Evolutionary conservation across 2,888 invertebrate species (phyloP), one percentile per base, ranked within the genome.

Genomic region (Pyrgus malvae): DNA sequence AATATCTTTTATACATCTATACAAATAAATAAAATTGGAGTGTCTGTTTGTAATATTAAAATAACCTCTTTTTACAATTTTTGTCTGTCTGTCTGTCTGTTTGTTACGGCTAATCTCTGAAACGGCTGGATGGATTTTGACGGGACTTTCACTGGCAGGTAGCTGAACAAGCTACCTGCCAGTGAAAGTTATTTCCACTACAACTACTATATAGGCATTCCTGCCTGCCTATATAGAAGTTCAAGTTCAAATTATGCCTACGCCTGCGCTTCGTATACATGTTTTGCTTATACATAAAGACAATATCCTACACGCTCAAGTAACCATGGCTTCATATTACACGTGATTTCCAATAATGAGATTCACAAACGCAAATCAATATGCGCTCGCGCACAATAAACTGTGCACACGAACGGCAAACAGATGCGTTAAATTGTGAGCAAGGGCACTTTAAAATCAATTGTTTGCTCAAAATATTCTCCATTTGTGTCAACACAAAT

Each of bases 381-480:
- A 40, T 38, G 27, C 48, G 21, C 40, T 40, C 19, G 29, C 40
- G 11, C 19, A 48, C 48, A 48, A 48, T 38, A 48, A 48, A 27
- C 8, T 8, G 14, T 25, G 14, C 21, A n/a, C 48, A 48, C 48
- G 48, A 48, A 27, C n/a, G 14, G n/a, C 31, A 14, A 25, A 19
- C 48, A 27, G 25, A 7, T 7, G 27, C 37, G 38, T 12, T 48
- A 12, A 48, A 27, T 14, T 17, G 37, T 48, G 17, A 7, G 27
- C 48, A 38, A 48, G 48, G 48, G 38, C 48, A 27, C n/a, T 27
- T 19, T 11, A 12, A 45, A 38, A 48, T 48, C 37, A 27, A 48
- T 48, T 48, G 48, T 48, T 19, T 38, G 37, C 16, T 27, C 9
- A 8, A 38, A 17, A 37, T 35, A 31, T 31, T 4, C 3, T 23